Percentiles rank a stretch among this genome's conserved stretches.
Evolutionary conservation across 2,113 vertebrate genomes (phyloP).

Genomic region (Eublepharis macularius): DNA sequence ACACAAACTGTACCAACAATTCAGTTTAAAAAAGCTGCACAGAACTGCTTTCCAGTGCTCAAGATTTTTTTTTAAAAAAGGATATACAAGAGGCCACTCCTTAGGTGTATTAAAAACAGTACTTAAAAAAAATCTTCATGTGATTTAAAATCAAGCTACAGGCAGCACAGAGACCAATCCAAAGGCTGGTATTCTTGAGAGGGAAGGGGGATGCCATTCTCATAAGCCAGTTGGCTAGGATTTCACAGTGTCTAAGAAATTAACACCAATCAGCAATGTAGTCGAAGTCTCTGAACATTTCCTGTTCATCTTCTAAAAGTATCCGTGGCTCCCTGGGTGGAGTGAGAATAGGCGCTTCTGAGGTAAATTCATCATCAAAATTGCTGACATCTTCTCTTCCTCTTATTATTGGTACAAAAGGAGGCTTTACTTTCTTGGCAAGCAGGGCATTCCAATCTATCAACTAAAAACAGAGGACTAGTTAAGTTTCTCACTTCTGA

Average conservation of each 20-base stretch:
- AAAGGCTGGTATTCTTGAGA: constrained; percentile 58
- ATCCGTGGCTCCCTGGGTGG: constrained; percentile 93
- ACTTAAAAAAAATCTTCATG: constrained; percentile 76
- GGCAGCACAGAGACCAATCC: constrained; percentile 83
- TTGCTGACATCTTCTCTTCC: constrained; percentile 95
- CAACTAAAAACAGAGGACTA: constrained; percentile 72
- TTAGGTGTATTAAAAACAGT: constrained; percentile 69
- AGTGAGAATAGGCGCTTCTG: constrained; percentile 94
- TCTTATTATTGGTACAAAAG: constrained; percentile 94
- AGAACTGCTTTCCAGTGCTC: constrained; percentile 89
- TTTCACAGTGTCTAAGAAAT: constrained; percentile 85
- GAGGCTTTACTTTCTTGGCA: constrained; percentile 95
- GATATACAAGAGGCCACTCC: constrained; percentile 72
- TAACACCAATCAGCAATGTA: constrained; percentile 99
- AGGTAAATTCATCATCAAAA: constrained; percentile 99
- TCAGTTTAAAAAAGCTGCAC: constrained; percentile 63
- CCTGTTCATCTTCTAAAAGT: constrained; percentile 91
- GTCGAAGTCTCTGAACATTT: constrained; percentile 96
- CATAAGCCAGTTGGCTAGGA: constrained; percentile 75
- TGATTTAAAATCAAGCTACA: constrained; percentile 73
- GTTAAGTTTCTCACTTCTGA: constrained; percentile 46
- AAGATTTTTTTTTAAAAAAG: constrained; percentile 65
- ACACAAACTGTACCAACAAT: constrained; percentile 48
- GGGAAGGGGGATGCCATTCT: constrained; percentile 57
- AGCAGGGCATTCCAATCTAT: constrained; percentile 92